Conservation (phyloP, 2,113 vertebrate species). For the Tichodroma muraria region DNA sequence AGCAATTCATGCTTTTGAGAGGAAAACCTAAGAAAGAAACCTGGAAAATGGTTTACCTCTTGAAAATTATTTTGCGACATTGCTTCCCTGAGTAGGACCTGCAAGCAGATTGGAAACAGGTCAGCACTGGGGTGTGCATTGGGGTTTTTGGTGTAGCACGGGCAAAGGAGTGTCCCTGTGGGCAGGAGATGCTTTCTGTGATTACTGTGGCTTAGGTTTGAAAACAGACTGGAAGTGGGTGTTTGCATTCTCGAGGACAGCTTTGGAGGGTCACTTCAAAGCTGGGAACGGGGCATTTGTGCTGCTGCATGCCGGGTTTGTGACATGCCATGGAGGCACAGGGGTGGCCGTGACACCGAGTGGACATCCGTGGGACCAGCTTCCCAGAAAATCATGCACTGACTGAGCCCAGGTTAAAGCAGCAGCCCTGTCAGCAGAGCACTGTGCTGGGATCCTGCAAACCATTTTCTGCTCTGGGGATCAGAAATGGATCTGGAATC, state of each 20-base stretch:
- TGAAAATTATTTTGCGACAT: background rate
- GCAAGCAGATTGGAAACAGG: background rate
- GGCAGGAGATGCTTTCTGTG: background rate
- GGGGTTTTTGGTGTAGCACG: background rate
- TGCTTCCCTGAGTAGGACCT: background rate
- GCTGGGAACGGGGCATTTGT: rapidly evolving
- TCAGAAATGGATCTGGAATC: background rate
- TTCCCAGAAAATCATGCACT: background rate
- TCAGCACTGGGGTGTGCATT: rapidly evolving
- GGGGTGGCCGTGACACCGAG: background rate
- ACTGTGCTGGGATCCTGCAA: background rate
- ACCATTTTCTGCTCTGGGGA: background rate
- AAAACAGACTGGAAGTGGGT: background rate
- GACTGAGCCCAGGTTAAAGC: background rate
- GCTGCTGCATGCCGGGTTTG: rapidly evolving
- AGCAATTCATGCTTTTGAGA: background rate
- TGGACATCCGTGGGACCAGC: background rate
- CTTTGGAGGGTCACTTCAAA: background rate
- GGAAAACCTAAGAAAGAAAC: background rate
- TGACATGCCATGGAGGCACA: rapidly evolving
- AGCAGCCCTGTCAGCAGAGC: rapidly evolving
- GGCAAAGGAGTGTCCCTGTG: background rate
- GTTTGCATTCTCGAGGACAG: background rate
- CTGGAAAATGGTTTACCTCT: background rate
- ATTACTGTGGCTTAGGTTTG: background rate